Conservation (phyloP, 2,113 vertebrate species). For the Misgurnus mizolepis region DNA sequence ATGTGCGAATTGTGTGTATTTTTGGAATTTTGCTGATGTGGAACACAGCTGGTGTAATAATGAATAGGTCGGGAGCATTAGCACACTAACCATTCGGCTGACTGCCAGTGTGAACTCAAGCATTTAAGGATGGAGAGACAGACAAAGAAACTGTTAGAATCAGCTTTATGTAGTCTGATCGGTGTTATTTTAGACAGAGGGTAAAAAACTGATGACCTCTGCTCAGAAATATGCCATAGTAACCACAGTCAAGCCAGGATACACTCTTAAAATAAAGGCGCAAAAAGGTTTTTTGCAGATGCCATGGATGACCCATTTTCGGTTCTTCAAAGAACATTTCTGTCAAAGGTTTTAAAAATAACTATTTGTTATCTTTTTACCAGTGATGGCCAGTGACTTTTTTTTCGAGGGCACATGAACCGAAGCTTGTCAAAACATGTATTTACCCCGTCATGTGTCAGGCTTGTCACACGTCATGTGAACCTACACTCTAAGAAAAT, state of each 20-base stretch:
- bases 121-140: conserved; percentile 36
- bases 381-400: too few species aligned
- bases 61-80: conserved; percentile 47
- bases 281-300: too few species aligned
- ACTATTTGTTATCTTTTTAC: too few species aligned
- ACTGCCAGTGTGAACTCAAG: conserved; percentile 51
- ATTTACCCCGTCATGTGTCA: too few species aligned
- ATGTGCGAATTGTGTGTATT: conserved; percentile 39
- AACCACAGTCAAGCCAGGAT: background rate
- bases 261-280: too few species aligned
- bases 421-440: too few species aligned
- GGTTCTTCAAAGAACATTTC: too few species aligned
- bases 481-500: too few species aligned
- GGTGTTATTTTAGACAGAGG: conserved; percentile 5
- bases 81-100: conserved; percentile 30
- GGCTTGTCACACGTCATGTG: too few species aligned
- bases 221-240: background rate
- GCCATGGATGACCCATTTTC: too few species aligned
- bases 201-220: conserved; percentile 13
- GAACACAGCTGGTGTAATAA: conserved; percentile 56
- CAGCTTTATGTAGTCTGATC: conserved; percentile 30
- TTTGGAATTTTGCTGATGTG: conserved; percentile 39
- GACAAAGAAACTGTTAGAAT: conserved; percentile 24
- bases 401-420: too few species aligned
- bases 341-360: too few species aligned